phyloP scores from a whole-genome alignment of 2,113 vertebrate species.

The Cygnus atratus region DNA sequence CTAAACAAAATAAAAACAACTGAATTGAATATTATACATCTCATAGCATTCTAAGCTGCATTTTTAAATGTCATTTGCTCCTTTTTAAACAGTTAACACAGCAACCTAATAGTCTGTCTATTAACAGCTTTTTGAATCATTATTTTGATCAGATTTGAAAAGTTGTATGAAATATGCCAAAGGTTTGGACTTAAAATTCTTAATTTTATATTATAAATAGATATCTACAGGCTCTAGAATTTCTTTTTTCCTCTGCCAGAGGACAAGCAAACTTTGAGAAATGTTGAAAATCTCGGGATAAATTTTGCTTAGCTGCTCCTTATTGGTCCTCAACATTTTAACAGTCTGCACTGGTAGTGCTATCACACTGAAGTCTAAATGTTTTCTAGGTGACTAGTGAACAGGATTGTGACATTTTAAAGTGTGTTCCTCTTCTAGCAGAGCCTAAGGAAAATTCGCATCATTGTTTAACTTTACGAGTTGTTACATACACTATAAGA shows the following conservation, averaged over 20 bases:
- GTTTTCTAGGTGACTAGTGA: constrained; percentile 21
- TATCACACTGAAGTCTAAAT: background rate
- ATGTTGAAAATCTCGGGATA: constrained; percentile 16
- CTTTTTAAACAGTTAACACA: constrained; percentile 61
- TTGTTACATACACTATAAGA: constrained; percentile 49
- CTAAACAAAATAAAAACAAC: constrained; percentile 81
- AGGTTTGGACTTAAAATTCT: constrained; percentile 57
- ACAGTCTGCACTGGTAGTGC: constrained; percentile 27
- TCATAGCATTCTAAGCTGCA: constrained; percentile 70
- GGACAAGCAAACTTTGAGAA: constrained; percentile 50
- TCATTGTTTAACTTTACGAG: constrained; percentile 5
- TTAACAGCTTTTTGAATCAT: constrained; percentile 3
- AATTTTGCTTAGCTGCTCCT: constrained; percentile 51
- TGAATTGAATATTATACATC: constrained; percentile 79
- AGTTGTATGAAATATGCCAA: constrained; percentile 43
- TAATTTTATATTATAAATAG: constrained; percentile 77
- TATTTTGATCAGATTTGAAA: constrained; percentile 40
- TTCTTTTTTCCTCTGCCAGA: constrained; percentile 56
- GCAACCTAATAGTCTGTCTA: constrained; percentile 51
- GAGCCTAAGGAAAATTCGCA: constrained; percentile 41
- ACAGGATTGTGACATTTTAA: background rate
- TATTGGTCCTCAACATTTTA: constrained; percentile 37
- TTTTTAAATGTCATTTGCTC: constrained; percentile 50
- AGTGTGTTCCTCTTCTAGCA: constrained; percentile 14
- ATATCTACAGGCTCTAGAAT: constrained; percentile 76